A percentile compares a stretch with the other conserved stretches of the same genome.
These are phyloP conservation scores for Magallana nippona DNA, from an alignment of 2,888 invertebrate species.

Conservation along the genomic window DNA sequence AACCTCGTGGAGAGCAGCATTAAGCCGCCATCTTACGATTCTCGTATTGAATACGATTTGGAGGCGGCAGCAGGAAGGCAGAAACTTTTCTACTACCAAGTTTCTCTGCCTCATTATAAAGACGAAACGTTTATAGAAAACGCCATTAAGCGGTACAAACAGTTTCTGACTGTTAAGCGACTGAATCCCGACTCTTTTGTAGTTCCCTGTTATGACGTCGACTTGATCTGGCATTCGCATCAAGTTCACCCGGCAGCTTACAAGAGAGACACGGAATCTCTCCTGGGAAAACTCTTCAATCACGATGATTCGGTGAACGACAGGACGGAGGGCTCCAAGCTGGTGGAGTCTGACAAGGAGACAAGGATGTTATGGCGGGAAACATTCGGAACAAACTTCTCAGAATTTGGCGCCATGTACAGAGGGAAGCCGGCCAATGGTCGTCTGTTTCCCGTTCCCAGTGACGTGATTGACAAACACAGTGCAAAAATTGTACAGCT, in stretches of 20 bases:
- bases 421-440: slow-evolving; percentile 80
- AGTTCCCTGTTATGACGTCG: slow-evolving; percentile 82
- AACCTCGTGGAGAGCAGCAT: slow-evolving; percentile 41
- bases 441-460: slow-evolving; percentile 76
- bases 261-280: slow-evolving; percentile 64
- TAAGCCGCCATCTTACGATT: slow-evolving; percentile 46
- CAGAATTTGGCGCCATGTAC: slow-evolving; percentile 81
- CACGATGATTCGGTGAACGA: slow-evolving; percentile 81
- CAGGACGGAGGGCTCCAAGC: slow-evolving; percentile 79
- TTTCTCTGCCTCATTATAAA: slow-evolving; percentile 81
- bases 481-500: slow-evolving; percentile 66
- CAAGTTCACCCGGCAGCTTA: slow-evolving; percentile 78
- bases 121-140: slow-evolving; percentile 79
- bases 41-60: slow-evolving; percentile 77
- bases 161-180: slow-evolving; percentile 79
- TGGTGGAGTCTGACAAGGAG: slow-evolving; percentile 78
- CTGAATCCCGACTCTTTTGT: slow-evolving; percentile 79
- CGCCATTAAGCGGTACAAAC: slow-evolving; percentile 78
- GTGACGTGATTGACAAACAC: slow-evolving; percentile 65
- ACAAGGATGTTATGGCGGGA: slow-evolving; percentile 80
- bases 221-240: slow-evolving; percentile 81
- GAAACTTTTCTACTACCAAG: slow-evolving; percentile 81
- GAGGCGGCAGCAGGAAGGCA: slow-evolving; percentile 79
- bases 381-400: slow-evolving; percentile 78
- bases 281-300: slow-evolving; percentile 77